Base-by-base conservation (phyloP, 2,113 vertebrate genomes). In the Cranoglanis bouderius region DNA sequence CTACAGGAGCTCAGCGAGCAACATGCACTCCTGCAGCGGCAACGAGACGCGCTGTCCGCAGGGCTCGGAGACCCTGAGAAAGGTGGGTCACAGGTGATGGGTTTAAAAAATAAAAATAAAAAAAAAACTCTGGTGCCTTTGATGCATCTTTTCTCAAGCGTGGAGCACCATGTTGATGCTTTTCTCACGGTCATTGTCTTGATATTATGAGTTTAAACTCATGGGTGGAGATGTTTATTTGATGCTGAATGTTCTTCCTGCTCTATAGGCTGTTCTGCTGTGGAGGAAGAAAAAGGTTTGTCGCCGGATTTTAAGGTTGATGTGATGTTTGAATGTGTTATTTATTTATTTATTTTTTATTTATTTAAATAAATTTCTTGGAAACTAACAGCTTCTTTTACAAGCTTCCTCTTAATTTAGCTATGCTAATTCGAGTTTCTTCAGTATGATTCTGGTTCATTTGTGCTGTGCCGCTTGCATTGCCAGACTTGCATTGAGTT, bases 231-330 rank as follows among this genome's bases (percentile, higher is more conserved):
- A 87, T 88, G 29, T 49, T 92, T 92, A 80, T 90, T 91, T 94
- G 90, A 93, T 88, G 78, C 89, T 86, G 89, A 77, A 53, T 90
- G 63, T 89, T 91, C 78, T 92, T 51, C 88, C 85, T 89, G 88
- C 92, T 93, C 91, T 94, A 0, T 95, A 93, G 95, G 88, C 95
- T 93, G 91, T 93, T 90, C 93, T 85, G 90, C 91, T 92, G 93
- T 91, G 91, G 94, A 92, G 59, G 93, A 94, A 92, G 94, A 91
- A 65, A 84, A 94, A 96, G 96, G 96, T 97, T 95, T 95, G 97
- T 97, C n/a, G 24, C 10, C 0, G 8, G 35, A 21, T 32, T 77
- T 85, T 16, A 49, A 32, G 72, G 63, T 10, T 87, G 88, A 82
- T 19, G 40, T 89, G 84, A 85, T 46, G 51, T 84, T 87, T 89